These are phyloP conservation scores for Cataglyphis altisquamis DNA, from an alignment of 2,888 invertebrate species.

Conservation along the genomic window DNA sequence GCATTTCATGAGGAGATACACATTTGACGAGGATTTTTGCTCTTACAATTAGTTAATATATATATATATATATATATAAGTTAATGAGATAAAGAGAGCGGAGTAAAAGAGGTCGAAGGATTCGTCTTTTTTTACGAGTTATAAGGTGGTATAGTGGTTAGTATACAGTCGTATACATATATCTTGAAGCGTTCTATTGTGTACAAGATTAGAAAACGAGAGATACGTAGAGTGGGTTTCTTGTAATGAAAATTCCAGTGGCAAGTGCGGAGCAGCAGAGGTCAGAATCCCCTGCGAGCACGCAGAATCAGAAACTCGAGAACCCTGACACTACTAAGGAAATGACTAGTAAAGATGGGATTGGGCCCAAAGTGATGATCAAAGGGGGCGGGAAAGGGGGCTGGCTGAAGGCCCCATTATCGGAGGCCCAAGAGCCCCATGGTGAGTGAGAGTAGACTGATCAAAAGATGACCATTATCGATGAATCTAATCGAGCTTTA, in stretches of 20 bases:
- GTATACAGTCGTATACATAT: conserved; percentile 7
- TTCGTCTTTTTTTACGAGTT: not conserved
- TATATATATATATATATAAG: not conserved
- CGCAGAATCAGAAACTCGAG: conserved; percentile 85
- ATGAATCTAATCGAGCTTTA: conserved; percentile 68
- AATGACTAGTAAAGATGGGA: conserved; percentile 85
- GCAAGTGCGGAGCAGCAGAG: conserved; percentile 86
- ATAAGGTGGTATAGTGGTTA: conserved; percentile 7
- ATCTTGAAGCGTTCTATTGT: conserved; percentile 36
- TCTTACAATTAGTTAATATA: not conserved
- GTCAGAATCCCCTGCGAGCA: conserved; percentile 85
- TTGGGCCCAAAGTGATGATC: conserved; percentile 85
- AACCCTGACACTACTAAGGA: conserved; percentile 85
- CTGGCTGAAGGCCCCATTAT: conserved; percentile 85
- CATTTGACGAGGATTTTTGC: not conserved
- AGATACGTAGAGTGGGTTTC: conserved; percentile 79
- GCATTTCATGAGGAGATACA: not conserved
- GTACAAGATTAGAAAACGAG: conserved; percentile 56
- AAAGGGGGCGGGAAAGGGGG: conserved; percentile 85
- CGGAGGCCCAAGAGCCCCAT: conserved; percentile 85
- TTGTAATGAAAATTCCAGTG: conserved; percentile 84
- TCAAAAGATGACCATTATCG: conserved; percentile 76
- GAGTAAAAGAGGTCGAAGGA: not conserved
- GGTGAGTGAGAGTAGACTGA: conserved; percentile 83
- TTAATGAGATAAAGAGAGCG: conserved; percentile 7